Evolutionary conservation across 2,888 invertebrate species (phyloP).

Genomic region (Steromphala cineraria): DNA sequence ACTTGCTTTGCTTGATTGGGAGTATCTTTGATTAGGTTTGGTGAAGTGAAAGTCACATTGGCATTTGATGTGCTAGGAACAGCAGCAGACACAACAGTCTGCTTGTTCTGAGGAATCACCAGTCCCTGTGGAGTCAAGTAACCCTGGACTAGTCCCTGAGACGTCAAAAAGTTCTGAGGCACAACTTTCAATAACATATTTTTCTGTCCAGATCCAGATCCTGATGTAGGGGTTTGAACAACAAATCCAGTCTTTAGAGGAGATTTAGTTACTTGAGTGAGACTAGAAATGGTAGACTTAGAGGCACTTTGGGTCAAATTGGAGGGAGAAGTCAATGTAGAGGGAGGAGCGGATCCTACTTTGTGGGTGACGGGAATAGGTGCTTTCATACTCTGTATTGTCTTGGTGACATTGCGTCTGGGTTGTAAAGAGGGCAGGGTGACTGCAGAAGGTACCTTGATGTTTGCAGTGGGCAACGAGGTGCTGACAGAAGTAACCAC

Average conservation of each 20-base stretch:
- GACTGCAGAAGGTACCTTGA: constrained; percentile 67
- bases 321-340: not conserved
- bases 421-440: constrained; percentile 61
- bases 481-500: constrained; percentile 61
- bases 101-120: constrained; percentile 39
- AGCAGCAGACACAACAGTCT: not conserved
- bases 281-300: constrained; percentile 1
- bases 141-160: constrained; percentile 54
- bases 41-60: not conserved
- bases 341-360: constrained; percentile 35
- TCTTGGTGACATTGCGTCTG: constrained; percentile 65
- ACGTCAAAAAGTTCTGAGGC: constrained; percentile 44
- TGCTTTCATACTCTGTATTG: constrained; percentile 67
- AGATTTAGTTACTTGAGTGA: not conserved
- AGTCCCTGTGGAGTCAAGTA: constrained; percentile 55
- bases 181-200: constrained; percentile 49
- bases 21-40: not conserved
- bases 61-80: not conserved
- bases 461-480: constrained; percentile 67
- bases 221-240: not conserved
- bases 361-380: constrained; percentile 65
- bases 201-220: constrained; percentile 33
- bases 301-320: not conserved
- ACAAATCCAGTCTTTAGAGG: constrained; percentile 11
- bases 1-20: not conserved